Evolutionary conservation across 2,113 vertebrate species (phyloP), one percentile per base, ranked within the genome.

Genomic region (Ramphastos sulfuratus): DNA sequence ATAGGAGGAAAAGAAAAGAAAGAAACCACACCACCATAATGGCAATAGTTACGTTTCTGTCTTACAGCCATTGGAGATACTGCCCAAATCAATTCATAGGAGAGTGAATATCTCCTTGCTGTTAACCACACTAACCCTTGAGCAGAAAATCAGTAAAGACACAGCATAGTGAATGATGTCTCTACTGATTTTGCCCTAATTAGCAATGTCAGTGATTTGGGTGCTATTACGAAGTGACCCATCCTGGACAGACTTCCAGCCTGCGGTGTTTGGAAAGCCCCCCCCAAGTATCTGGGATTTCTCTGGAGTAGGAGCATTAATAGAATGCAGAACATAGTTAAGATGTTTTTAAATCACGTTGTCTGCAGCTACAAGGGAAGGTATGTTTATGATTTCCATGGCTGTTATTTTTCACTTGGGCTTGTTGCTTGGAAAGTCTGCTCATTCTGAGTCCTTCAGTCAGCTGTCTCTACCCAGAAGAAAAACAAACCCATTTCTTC

Each of bases 401-500:
- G 1, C 30, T 69, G 78, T 91, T 94, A 70, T 83, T 96, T 94
- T 89, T 82, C 6, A 27, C 37, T 73, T 71, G 70, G 35, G 65
- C 64, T 77, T 25, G 58, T 76, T 91, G 58, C 87, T 91, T 82
- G 82, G 87, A 67, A 95, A 95, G 69, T 24, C 10, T 67, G 78
- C 35, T 91, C 90, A 6, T 76, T 95, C 78, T 71, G 87, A 92
- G 61, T 65, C 76, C 59, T 93, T 72, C 87, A 11, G 72, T 94
- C 72, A 79, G 61, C 93, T 90, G 55, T 37, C 55, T 76, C 76
- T 91, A 46, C 93, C 52, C 80, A 82, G 69, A 81, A 91, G 89
- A 74, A 94, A 96, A 92, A 84, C 77, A 94, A 79, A 90, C 52
- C 23, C 10, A 3, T 82, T 91, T 89, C 64, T 95, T 91, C 50